phyloP scores from a whole-genome alignment of 2,113 vertebrate species.

The Corythornis vintsioides region DNA sequence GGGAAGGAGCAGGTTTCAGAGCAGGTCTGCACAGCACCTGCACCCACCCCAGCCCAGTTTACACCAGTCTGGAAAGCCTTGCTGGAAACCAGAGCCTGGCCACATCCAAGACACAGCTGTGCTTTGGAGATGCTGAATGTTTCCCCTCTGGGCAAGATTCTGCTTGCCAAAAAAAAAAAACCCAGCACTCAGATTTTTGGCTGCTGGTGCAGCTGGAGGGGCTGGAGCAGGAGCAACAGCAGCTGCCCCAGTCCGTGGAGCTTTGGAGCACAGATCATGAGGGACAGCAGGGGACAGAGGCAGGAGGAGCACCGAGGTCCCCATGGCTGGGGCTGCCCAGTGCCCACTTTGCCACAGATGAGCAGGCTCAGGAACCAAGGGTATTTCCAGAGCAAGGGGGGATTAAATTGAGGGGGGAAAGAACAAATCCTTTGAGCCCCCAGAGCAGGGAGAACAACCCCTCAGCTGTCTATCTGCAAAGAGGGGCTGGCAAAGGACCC shows the following conservation, averaged over 20 bases:
- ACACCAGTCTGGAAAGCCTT: background rate
- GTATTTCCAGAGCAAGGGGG: background rate
- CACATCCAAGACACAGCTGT: background rate
- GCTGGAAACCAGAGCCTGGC: background rate
- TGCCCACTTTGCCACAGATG: too few species aligned
- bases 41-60: background rate
- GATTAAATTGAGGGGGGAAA: background rate
- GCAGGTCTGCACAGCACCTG: background rate
- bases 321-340: too few species aligned
- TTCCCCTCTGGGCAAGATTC: background rate
- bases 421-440: background rate
- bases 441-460: background rate
- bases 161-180: background rate
- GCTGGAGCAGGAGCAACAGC: background rate
- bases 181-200: fast-evolving
- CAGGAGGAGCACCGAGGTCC: background rate
- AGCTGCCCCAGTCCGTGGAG: fast-evolving
- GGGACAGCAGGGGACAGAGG: background rate
- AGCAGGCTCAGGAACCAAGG: background rate
- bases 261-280: background rate
- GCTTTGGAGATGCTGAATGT: background rate
- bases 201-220: background rate
- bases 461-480: background rate
- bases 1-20: background rate
- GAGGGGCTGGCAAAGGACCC: background rate